Evolutionary conservation across 2,888 invertebrate species (phyloP).

Genomic region (Orchesellides sinensis): DNA sequence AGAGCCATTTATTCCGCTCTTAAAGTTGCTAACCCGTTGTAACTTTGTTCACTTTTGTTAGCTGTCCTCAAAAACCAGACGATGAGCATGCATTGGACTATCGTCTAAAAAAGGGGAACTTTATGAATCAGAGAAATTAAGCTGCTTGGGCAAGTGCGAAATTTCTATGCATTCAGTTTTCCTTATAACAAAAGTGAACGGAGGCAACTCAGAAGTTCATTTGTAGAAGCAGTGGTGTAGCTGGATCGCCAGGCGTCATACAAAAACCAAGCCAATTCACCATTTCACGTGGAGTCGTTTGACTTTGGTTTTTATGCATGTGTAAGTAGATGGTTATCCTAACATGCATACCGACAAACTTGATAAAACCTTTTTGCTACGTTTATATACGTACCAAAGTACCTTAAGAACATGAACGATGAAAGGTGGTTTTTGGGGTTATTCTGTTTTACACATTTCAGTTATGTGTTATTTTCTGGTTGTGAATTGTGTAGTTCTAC

Average conservation of each 20-base stretch:
- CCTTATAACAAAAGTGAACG: not conserved
- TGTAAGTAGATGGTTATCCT: not conserved
- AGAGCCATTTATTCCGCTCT: too few relatives aligned
- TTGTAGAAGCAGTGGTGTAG: conserved; percentile 21
- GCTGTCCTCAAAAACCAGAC: too few relatives aligned
- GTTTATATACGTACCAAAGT: not conserved
- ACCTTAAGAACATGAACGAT: conserved; percentile 44
- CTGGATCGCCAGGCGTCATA: not conserved
- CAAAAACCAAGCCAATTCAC: conserved; percentile 41
- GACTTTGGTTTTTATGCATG: conserved; percentile 52
- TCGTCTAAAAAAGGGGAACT: not conserved
- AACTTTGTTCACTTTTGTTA: too few relatives aligned
- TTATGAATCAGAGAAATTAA: conserved; percentile 33
- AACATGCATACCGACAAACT: not conserved
- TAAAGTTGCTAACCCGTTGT: too few relatives aligned
- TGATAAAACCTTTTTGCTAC: not conserved
- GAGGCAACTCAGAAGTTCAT: conserved; percentile 42
- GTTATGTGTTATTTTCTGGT: not conserved
- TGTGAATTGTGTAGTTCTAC: not conserved
- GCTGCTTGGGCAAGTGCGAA: conserved; percentile 37
- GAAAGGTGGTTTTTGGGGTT: conserved; percentile 49
- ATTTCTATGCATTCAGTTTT: conserved; percentile 15
- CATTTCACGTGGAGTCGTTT: conserved; percentile 49
- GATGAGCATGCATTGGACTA: too few relatives aligned
- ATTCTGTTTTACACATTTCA: not conserved